Conservation (phyloP, 2,888 invertebrate species). For the Cactoblastis cactorum region DNA sequence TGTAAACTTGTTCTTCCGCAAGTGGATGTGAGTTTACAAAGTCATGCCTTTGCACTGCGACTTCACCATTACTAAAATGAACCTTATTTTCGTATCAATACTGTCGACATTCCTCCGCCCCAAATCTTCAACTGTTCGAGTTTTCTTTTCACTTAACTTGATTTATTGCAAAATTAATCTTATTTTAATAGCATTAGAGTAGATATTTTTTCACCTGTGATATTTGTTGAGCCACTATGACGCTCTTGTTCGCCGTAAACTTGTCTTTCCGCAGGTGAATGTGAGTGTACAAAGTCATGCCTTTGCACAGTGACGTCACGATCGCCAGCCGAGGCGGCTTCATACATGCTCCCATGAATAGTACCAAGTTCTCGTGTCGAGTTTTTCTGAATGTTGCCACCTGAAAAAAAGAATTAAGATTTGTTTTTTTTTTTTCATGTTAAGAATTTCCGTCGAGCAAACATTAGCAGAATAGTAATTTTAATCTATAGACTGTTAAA, state of each 20-base stretch:
- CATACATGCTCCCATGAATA: constrained; percentile 99
- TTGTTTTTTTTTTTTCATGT: neutral
- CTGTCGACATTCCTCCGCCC: too few relatives aligned
- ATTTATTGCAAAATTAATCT: neutral
- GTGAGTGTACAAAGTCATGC: constrained; percentile 95
- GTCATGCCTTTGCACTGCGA: constrained; percentile 98
- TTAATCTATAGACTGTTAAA: too few relatives aligned
- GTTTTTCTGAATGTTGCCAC: constrained; percentile 98
- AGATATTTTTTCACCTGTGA: constrained; percentile 84
- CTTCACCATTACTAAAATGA: constrained; percentile 98
- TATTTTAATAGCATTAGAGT: neutral
- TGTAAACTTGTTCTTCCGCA: constrained; percentile 95
- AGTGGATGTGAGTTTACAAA: constrained; percentile 94
- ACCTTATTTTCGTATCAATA: too few relatives aligned
- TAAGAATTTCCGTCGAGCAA: too few relatives aligned
- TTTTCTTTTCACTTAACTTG: too few relatives aligned
- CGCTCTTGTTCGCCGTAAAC: constrained; percentile 95
- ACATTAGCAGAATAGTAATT: too few relatives aligned
- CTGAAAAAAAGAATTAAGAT: constrained; percentile 47
- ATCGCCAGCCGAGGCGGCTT: constrained; percentile 97
- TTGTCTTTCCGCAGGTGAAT: constrained; percentile 95
- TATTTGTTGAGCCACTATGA: constrained; percentile 97
- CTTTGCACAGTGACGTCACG: constrained; percentile 98
- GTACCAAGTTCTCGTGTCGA: constrained; percentile 97
- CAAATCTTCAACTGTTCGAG: too few relatives aligned